Conservation (phyloP, 1,140 invertebrate species). For the Trissolcus basalis region DNA sequence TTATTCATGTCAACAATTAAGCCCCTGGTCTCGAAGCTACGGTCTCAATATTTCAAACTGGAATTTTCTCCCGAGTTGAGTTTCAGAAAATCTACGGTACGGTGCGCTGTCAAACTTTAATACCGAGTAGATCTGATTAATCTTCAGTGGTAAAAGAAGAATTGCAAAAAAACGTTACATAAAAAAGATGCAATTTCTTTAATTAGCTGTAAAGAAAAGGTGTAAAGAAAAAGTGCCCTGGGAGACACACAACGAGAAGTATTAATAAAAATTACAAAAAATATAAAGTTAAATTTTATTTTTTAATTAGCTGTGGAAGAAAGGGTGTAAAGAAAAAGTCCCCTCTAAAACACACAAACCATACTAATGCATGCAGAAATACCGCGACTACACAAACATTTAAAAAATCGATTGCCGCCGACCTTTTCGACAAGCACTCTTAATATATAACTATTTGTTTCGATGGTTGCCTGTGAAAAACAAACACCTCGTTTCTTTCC, state of each 20-base stretch:
- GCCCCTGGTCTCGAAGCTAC: no score
- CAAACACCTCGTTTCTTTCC: slow-evolving; percentile 25
- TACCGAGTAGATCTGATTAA: slow-evolving; percentile 41
- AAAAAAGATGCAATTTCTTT: background rate
- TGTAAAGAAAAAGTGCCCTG: no score
- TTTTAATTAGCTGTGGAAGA: no score
- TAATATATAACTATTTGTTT: slow-evolving; percentile 43
- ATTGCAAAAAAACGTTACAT: slow-evolving; percentile 14
- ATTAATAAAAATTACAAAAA: no score
- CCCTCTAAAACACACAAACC: slow-evolving; percentile 29
- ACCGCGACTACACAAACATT: slow-evolving; percentile 49
- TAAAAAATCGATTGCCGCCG: slow-evolving; percentile 49
- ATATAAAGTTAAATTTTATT: no score
- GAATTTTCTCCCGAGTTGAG: no score
- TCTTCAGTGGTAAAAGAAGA: slow-evolving; percentile 18
- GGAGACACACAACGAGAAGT: no score
- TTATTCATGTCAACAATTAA: no score
- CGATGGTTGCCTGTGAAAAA: slow-evolving; percentile 17
- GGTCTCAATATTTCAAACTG: no score
- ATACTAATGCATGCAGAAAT: slow-evolving; percentile 53
- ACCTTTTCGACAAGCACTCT: slow-evolving; percentile 48
- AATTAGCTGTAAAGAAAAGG: no score
- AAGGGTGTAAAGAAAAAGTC: no score
- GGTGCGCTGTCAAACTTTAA: slow-evolving; percentile 34
- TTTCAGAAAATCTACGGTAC: slow-evolving; percentile 26